Base-by-base conservation (phyloP, 2,113 vertebrate genomes). In the Siniperca chuatsi region DNA sequence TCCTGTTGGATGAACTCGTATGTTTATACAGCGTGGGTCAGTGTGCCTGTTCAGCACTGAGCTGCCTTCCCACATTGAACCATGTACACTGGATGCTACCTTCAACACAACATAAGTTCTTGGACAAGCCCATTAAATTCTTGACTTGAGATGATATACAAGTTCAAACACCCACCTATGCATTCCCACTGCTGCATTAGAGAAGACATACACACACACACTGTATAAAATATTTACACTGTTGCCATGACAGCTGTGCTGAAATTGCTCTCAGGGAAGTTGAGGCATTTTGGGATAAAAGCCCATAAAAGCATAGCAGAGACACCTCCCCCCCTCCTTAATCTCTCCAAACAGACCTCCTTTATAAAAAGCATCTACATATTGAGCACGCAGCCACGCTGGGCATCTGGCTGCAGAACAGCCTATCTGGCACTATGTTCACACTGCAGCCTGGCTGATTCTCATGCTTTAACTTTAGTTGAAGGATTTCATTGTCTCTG, bases 161-260 rank as follows among this genome's bases (percentile, higher is more conserved):
- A 69, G 64, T 75, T 81, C 61, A 68, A 71, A 75, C 71, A 74
- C n/a, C 48, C 60, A 4, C 52, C 62, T 78, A 61, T 83, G 37
- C 62, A 42, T 33, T 71, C 37, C 29, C 52, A n/a, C 35, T 68
- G 29, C 23, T 37, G 61, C 71, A 55, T 44, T 58, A 65, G 4
- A 82, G 82, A 78, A 42, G 68, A 12, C 74, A 81, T 44, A 71
- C 37, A 72, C 37, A n/a, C 11, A 58, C 55, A 72, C 40, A 58
- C 25, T n/a, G 57, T 62, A 85, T 89, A 81, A 95, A 95, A 95
- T 91, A 96, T 96, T 95, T 92, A 95, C 89, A 80, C 64, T 21
- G 95, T 92, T 94, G 75, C 92, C 90, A 82, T 91, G 90, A 85
- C 75, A 90, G 84, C 90, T 18, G 2, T 55, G 58, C 40, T 73